These are phyloP conservation scores for Folsomia manolachei DNA, from an alignment of 2,888 invertebrate genomes.

Conservation along the genomic window DNA sequence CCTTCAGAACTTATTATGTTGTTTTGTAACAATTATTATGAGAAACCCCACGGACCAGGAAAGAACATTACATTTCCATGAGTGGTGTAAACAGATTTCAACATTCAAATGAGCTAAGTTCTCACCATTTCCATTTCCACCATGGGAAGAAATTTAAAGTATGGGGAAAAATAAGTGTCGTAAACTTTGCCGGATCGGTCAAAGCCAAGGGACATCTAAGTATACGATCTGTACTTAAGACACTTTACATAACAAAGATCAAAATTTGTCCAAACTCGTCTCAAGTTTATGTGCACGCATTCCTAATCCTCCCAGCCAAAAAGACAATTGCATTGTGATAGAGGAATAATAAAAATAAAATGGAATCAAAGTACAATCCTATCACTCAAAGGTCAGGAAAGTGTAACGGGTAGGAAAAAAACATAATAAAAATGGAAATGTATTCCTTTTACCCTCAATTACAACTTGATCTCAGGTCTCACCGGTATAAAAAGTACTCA, in stretches of 20 bases:
- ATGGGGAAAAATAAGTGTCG: too few relatives aligned
- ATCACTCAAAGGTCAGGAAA: too few relatives aligned
- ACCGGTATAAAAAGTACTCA: too few relatives aligned
- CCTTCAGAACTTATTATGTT: background rate
- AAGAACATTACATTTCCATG: conserved; percentile 11
- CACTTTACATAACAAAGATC: background rate
- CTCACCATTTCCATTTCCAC: background rate
- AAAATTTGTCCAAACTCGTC: background rate
- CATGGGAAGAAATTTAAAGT: background rate
- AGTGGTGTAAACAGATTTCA: background rate
- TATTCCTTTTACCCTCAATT: background rate
- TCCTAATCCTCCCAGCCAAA: background rate
- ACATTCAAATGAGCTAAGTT: background rate
- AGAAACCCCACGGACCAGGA: conserved; percentile 24
- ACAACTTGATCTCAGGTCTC: background rate
- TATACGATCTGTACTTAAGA: too few relatives aligned
- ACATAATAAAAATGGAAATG: background rate
- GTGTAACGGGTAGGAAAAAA: background rate
- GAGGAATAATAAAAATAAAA: background rate
- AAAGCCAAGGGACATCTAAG: background rate
- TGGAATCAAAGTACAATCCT: background rate
- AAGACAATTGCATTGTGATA: background rate
- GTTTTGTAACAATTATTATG: background rate
- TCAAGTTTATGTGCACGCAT: background rate
- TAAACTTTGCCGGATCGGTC: background rate